These are phyloP conservation scores for Operophtera brumata DNA, from an alignment of 2,888 invertebrate species.

Conservation along the genomic window DNA sequence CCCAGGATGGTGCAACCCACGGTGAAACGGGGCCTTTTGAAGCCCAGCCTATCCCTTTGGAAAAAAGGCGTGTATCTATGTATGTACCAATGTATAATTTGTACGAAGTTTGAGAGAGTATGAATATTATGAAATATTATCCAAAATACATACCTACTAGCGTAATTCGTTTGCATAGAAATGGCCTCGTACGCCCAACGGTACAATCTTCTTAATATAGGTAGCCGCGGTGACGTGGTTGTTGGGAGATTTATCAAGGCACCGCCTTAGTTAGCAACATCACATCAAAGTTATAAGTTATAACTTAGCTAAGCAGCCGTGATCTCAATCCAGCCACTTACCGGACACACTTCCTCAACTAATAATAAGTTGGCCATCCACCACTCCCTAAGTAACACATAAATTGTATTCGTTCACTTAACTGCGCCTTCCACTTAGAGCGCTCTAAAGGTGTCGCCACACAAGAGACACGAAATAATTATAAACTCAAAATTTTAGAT, in stretches of 20 bases:
- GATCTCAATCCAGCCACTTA: slow-evolving; percentile 31
- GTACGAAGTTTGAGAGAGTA: background rate
- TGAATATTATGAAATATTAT: background rate
- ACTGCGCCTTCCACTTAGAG: slow-evolving; percentile 32
- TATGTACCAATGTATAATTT: background rate
- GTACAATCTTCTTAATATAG: too few species aligned
- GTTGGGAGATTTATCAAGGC: background rate
- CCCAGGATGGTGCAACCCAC: too few species aligned
- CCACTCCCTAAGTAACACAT: slow-evolving; percentile 33
- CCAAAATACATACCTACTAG: too few species aligned
- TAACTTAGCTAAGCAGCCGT: slow-evolving; percentile 9
- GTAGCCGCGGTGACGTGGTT: too few species aligned
- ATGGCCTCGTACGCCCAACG: too few species aligned
- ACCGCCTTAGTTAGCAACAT: slow-evolving; percentile 10
- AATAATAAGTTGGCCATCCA: slow-evolving; percentile 31
- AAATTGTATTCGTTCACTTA: slow-evolving; percentile 35
- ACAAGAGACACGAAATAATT: background rate
- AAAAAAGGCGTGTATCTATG: too few species aligned
- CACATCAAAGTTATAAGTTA: slow-evolving; percentile 13
- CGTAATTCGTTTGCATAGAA: too few species aligned
- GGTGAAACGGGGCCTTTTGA: too few species aligned
- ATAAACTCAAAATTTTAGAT: background rate
- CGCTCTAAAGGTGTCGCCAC: slow-evolving; percentile 16
- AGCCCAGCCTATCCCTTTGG: too few species aligned
- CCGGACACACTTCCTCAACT: slow-evolving; percentile 27